phyloP scores from a whole-genome alignment of 2,797 vertebrate genomes.

The Paedocypris micromegethes region DNA sequence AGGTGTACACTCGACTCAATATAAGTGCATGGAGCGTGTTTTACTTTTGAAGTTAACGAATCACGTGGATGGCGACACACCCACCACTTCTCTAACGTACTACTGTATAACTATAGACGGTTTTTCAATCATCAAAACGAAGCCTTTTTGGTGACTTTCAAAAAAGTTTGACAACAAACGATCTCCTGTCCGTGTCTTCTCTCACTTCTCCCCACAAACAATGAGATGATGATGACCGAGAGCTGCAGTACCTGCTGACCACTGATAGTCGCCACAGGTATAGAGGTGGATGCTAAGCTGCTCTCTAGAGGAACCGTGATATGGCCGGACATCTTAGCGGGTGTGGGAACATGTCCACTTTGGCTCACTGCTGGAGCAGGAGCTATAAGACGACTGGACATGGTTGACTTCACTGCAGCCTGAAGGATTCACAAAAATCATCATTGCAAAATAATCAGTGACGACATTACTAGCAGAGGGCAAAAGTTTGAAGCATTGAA shows the following conservation, averaged over 20 bases:
- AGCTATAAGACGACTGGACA: slow-evolving; percentile 94
- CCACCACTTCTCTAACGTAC: too few relatives aligned
- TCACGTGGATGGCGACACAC: too few relatives aligned
- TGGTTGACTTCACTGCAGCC: slow-evolving; percentile 85
- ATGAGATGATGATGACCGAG: not conserved
- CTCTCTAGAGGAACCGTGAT: slow-evolving; percentile 92
- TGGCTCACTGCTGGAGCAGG: slow-evolving; percentile 88
- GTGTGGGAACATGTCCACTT: slow-evolving; percentile 72
- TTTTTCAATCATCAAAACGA: too few relatives aligned
- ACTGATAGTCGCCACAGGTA: slow-evolving; percentile 97
- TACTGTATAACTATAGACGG: too few relatives aligned
- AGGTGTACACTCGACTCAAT: too few relatives aligned
- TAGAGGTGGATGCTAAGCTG: slow-evolving; percentile 85
- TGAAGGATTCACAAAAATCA: slow-evolving; percentile 50
- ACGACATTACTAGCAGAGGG: too few relatives aligned
- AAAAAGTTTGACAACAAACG: too few relatives aligned
- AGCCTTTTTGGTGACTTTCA: too few relatives aligned
- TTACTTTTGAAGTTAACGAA: too few relatives aligned
- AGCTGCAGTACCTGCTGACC: slow-evolving; percentile 83
- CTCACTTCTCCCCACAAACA: too few relatives aligned
- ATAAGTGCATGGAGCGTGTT: too few relatives aligned
- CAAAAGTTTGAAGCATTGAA: not conserved
- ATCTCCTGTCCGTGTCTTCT: too few relatives aligned
- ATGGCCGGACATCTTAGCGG: slow-evolving; percentile 87
- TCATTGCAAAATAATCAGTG: not conserved